phyloP scores from a whole-genome alignment of 2,797 vertebrate genomes.

The Sebastes flavidus region DNA sequence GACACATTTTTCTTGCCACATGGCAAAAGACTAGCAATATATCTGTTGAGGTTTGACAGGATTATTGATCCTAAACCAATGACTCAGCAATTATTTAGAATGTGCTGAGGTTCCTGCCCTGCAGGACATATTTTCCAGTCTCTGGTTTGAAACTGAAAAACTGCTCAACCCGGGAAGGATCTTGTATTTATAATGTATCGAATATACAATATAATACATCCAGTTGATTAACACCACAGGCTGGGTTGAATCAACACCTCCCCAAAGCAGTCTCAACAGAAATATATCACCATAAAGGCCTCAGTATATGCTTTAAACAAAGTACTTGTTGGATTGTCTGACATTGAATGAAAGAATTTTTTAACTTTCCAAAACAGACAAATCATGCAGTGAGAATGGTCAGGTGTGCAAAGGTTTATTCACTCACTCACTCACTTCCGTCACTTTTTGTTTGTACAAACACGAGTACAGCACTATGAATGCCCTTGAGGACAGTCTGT shows the following conservation, averaged over 20 bases:
- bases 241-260: background rate
- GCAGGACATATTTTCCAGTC: background rate
- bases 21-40: background rate
- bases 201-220: background rate
- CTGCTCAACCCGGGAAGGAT: background rate
- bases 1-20: background rate
- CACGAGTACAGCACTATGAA: background rate
- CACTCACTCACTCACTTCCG: background rate
- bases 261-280: background rate
- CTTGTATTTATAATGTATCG: background rate
- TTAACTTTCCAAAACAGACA: background rate
- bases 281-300: background rate
- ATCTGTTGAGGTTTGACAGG: background rate
- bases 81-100: conserved; percentile 3
- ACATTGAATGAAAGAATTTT: background rate
- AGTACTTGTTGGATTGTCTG: background rate
- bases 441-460: background rate
- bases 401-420: background rate
- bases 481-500: background rate
- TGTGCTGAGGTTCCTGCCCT: background rate
- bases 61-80: conserved; percentile 15
- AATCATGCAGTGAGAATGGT: background rate
- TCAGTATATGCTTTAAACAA: background rate
- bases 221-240: background rate
- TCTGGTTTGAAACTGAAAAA: background rate